Base-by-base conservation (phyloP, 2,888 invertebrate species). In the Folsomia manolachei region DNA sequence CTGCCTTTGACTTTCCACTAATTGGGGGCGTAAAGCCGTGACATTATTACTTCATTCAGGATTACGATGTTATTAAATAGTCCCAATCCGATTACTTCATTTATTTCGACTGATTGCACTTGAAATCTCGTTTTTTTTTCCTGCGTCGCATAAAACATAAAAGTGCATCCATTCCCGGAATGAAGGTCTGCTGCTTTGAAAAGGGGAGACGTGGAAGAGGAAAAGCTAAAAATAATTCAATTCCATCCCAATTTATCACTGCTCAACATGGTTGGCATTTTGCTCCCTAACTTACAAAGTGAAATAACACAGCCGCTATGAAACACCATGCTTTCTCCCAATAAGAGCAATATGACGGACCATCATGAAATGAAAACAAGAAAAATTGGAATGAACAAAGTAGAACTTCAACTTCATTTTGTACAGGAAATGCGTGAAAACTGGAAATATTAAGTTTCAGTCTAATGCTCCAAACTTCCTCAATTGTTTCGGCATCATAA, bases 1-100 rank as follows among this genome's bases (percentile, higher is more conserved):
- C 73, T 74, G 61, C 67, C 71, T 63, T 64, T 60, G 71, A 67
- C 74, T 71, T 70, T 27, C 65, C 69, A 75, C 75, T 77, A 77
- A 77, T 77, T 77, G 77, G 75, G 73, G 77, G 77, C 73, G 77
- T 73, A 75, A 73, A 75, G 73, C 77, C 77, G 77, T 77, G 77
- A 77, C 77, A 77, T 72, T 73, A 77, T 73, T 71, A 75, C 72
- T 77, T 72, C 69, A 65, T 65, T 52, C 64, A 66, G 77, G 77
- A 77, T 77, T 75, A 75, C 53, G 65, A 69, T 71, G 64, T 64
- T 52, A 74, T 51, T 9, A 9, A 51, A n/a, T n/a, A 56, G 39
- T 71, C 71, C 67, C 74, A 77, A 77, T 75, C 77, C 73, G 73
- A 77, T 77, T 77, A 77, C 72, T 75, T 77, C 71, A 76, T 76